Base-by-base conservation (phyloP, 1,140 invertebrate species). In the Caenorhabditis latens region DNA sequence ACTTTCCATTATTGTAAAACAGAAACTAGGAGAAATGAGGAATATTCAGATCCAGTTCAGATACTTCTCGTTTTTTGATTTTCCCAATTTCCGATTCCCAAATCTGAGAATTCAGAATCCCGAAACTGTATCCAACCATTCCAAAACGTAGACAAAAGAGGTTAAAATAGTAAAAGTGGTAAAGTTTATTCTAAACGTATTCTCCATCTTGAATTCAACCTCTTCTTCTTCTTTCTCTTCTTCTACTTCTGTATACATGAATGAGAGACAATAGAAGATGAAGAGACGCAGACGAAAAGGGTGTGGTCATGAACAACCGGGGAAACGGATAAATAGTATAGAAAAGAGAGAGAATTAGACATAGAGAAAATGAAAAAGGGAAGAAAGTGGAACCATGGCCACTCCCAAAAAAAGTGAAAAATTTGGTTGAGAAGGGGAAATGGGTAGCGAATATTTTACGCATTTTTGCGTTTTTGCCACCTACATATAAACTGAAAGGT, bases 361-460 rank as follows among this genome's bases (percentile, higher is more conserved):
- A 63, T 21, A 63, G 13, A 40, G 40, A 40, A 19, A 65, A 63
- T 21, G 32, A 9, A 40, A n/a, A 40, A 19, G 40, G 24, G 40
- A 65, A 48, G 71, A 50, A 50, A 79, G 71, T 79, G 71, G 71
- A 71, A 71, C 65, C 65, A 48, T 21, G 42, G 40, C 71, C 71
- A 79, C 71, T 79, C 71, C 71, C 71, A 79, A 79, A 79, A 50
- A n/a, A 71, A 46, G 32, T 84, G 57, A 84, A 32, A 83, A 83
- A 21, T 48, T 53, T 21, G 7, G 16, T 40, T 46, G 58, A 14
- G 61, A 50, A 40, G 40, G n/a, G 6, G 46, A 84, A 48, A 65
- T 5, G 61, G 40, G 42, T 19, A 32, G 13, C 40, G 42, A 79
- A 50, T 50, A 50, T 79, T 79, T 79, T n/a, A 79, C 71, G 71